phyloP scores from a whole-genome alignment of 2,113 vertebrate species.

The Dasyprocta punctata region DNA sequence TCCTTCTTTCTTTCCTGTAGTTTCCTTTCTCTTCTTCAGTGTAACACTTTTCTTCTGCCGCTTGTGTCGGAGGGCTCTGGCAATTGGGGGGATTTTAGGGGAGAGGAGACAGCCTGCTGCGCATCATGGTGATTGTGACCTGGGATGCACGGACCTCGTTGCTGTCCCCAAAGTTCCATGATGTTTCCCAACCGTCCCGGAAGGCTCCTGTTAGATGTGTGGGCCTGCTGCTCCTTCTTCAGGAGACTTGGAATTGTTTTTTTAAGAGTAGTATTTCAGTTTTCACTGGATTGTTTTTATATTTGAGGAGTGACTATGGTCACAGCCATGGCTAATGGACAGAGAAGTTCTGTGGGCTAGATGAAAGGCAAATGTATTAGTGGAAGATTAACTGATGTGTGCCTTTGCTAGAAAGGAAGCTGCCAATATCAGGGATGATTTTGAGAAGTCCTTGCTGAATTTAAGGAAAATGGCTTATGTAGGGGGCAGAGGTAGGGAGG shows the following conservation, averaged over 20 bases:
- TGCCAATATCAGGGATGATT: constrained; percentile 53
- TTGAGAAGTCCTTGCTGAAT: constrained; percentile 53
- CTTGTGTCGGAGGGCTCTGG: neutral
- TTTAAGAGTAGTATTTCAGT: constrained; percentile 6
- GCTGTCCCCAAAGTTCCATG: neutral
- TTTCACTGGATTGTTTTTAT: constrained; percentile 41
- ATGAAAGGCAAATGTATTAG: constrained; percentile 71
- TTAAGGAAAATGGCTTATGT: too few species aligned
- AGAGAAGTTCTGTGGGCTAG: constrained; percentile 66
- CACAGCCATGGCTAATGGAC: constrained; percentile 43
- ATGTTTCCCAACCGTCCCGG: neutral
- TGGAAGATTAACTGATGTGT: constrained; percentile 72
- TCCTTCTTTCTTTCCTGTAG: neutral
- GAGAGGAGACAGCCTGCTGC: too few species aligned
- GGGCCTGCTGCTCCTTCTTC: neutral
- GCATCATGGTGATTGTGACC: neutral
- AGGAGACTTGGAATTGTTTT: neutral
- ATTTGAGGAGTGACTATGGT: neutral
- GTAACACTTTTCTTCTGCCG: neutral
- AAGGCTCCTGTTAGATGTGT: neutral
- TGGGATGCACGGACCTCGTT: neutral
- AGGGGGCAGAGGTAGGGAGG: too few species aligned
- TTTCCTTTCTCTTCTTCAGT: neutral
- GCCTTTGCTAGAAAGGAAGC: constrained; percentile 40
- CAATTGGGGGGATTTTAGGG: neutral